Evolutionary conservation across 2,888 invertebrate species (phyloP), one percentile per base, ranked within the genome.

Genomic region (Uloborus plumipes): DNA sequence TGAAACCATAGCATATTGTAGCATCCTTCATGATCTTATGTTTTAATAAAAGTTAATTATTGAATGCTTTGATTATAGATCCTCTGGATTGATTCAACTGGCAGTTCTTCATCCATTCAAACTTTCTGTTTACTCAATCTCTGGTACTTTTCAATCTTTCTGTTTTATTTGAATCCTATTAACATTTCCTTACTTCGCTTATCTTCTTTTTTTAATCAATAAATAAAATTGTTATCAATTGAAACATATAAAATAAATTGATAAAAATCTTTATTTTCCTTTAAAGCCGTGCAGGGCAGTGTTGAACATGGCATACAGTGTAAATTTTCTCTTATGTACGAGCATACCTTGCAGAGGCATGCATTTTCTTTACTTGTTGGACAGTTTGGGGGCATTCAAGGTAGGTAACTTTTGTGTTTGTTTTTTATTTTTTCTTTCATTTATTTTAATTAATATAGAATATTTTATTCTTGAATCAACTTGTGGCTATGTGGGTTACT

Each of bases 21-120:
- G 7, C 7, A 7, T 31, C 7, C 31, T 31, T 31, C 7, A 31
- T 31, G 7, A 39, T 39, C 39, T 11, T 39, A 39, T 39, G 7
- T 39, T 39, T 39, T 11, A 39, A 11, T 11, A 9, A 39, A 39
- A 11, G 11, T 11, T 39, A 39, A 39, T 39, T 39, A 6, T 39
- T 39, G 1, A 39, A 39, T 39, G 39, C 7, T 47, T 70, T 20
- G 73, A 67, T 89, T 90, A 65, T 89, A 94, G 94, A 51, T 93
- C 93, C 16, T 92, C 93, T 39, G 92, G 92, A 85, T 92, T 92
- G 87, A 89, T 91, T 22, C 94, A 95, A 88, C 90, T 98, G 86
- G 94, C 94, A 51, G 90, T 97, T 75, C 90, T 98, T 78, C 94
- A 96, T 89, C 94, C 96, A 2, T 92, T 92, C 87, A 93, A 93